These are phyloP conservation scores for Pangasianodon gigas DNA, from an alignment of 2,113 vertebrate genomes.

Conservation along the genomic window DNA sequence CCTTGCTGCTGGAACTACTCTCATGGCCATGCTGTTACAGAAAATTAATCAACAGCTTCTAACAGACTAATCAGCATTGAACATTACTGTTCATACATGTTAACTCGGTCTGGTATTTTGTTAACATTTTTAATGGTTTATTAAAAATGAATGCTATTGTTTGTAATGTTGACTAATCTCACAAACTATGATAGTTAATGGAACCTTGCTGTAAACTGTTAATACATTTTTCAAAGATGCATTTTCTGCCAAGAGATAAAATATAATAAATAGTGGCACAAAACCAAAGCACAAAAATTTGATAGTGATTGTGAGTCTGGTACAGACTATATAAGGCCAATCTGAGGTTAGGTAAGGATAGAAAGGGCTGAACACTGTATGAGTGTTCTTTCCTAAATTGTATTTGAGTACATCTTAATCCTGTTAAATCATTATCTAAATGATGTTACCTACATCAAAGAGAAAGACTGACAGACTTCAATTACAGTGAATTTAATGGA, in stretches of 20 bases:
- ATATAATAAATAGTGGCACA: background rate
- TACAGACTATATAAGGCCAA: background rate
- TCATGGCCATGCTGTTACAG: background rate
- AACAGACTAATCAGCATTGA: background rate
- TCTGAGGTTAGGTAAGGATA: constrained; percentile 1
- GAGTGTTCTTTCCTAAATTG: background rate
- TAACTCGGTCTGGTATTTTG: background rate
- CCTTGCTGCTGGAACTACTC: background rate
- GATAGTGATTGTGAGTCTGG: background rate
- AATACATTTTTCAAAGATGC: background rate
- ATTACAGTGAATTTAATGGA: background rate
- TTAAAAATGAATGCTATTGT: background rate
- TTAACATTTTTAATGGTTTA: background rate
- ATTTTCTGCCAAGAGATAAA: background rate
- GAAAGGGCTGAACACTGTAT: background rate
- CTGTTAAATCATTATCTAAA: constrained; percentile 4
- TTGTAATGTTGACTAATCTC: background rate
- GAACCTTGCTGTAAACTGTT: background rate
- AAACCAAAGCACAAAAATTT: background rate
- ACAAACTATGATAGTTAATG: background rate
- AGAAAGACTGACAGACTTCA: background rate
- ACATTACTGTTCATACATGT: background rate
- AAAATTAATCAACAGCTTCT: background rate
- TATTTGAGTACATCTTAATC: constrained; percentile 7
- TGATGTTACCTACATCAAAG: constrained; percentile 3